A percentile compares a stretch with the other conserved stretches of the same genome.
These are phyloP conservation scores for Cataglyphis rosenhaueri DNA, from an alignment of 2,888 invertebrate species.

Conservation along the genomic window DNA sequence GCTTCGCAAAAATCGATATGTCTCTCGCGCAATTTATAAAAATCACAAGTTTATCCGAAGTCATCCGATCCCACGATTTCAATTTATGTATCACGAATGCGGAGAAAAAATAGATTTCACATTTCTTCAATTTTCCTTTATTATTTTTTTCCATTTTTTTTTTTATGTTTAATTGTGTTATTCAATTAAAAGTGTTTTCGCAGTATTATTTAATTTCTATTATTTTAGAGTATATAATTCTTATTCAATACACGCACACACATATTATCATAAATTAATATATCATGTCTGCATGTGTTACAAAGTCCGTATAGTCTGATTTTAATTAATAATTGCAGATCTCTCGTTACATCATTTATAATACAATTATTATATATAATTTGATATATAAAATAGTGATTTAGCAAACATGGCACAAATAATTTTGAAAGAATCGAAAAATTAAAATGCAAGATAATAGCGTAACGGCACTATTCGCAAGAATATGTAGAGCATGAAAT, in stretches of 20 bases:
- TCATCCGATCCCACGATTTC: not conserved
- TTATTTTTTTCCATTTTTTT: not conserved
- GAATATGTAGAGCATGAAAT: not conserved
- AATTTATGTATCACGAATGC: not conserved
- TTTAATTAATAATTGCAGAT: constrained; percentile 13
- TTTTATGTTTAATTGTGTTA: not conserved
- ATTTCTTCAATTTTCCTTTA: not conserved
- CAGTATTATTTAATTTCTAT: not conserved
- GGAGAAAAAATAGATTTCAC: not conserved
- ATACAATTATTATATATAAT: not conserved
- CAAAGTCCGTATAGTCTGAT: not conserved
- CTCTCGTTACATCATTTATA: not conserved
- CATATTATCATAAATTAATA: too few species aligned
- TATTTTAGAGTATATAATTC: not conserved
- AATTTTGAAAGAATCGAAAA: not conserved
- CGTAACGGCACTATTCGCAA: not conserved
- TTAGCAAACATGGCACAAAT: not conserved
- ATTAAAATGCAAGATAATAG: not conserved
- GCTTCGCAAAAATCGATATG: constrained; percentile 43
- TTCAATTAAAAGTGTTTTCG: not conserved
- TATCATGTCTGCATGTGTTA: not conserved
- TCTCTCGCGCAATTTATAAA: constrained; percentile 24
- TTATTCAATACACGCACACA: not conserved
- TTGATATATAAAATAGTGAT: not conserved
- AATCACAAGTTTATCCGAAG: not conserved